Percentiles rank a stretch among this genome's conserved stretches.
Conservation (phyloP, 2,797 vertebrate genomes). For the Myotis myotis region DNA sequence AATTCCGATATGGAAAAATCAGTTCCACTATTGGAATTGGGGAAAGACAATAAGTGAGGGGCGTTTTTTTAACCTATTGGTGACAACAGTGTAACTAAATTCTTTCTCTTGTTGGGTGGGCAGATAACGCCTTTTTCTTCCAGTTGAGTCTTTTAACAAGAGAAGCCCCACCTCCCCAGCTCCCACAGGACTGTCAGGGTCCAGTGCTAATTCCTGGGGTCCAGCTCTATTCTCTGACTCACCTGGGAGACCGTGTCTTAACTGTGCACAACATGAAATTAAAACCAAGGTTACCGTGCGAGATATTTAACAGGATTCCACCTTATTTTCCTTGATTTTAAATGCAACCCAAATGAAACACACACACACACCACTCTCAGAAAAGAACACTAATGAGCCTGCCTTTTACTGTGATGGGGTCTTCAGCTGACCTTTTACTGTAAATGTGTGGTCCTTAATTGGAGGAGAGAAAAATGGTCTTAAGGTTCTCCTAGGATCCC, state of each 20-base stretch:
- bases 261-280: background rate
- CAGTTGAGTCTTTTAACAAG: background rate
- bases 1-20: background rate
- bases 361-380: background rate
- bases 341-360: constrained; percentile 47
- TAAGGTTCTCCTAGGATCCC: background rate
- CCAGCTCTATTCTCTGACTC: background rate
- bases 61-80: background rate
- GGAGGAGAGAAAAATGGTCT: constrained; percentile 9
- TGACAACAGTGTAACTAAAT: background rate
- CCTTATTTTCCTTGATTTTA: constrained; percentile 52
- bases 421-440: constrained; percentile 50
- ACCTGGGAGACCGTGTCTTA: background rate
- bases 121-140: background rate
- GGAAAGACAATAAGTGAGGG: background rate
- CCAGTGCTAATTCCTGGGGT: background rate
- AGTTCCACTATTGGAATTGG: background rate
- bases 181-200: background rate
- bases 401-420: constrained; percentile 52
- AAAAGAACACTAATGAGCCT: constrained; percentile 54
- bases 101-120: background rate
- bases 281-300: constrained; percentile 37
- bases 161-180: background rate
- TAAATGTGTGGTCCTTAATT: constrained; percentile 39
- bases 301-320: constrained; percentile 30